Conservation (phyloP, 2,888 invertebrate genomes). For the Eristalinus aeneus region DNA sequence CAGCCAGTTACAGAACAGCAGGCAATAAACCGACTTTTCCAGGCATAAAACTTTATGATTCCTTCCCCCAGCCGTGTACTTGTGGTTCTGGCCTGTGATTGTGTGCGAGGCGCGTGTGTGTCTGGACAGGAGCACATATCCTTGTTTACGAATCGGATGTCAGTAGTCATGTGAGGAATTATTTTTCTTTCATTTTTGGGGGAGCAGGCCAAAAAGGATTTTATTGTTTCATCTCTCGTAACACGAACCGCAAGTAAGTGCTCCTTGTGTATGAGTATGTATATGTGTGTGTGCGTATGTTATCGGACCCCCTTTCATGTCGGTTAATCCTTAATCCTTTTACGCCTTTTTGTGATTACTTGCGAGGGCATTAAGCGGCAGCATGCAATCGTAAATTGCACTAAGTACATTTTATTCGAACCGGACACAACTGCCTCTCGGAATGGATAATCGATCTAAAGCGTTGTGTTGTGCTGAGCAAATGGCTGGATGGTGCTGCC, state of each 20-base stretch:
- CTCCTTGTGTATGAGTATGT: neutral
- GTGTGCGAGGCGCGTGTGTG: constrained; percentile 26
- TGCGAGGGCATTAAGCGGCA: constrained; percentile 55
- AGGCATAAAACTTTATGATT: constrained; percentile 70
- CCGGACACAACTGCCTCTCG: constrained; percentile 48
- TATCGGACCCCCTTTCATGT: constrained; percentile 30
- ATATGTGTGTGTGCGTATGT: neutral
- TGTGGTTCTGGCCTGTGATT: constrained; percentile 6
- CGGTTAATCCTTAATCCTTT: constrained; percentile 68
- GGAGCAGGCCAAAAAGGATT: constrained; percentile 32
- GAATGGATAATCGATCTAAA: constrained; percentile 66
- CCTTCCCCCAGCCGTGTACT: constrained; percentile 35
- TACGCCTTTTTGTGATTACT: constrained; percentile 71
- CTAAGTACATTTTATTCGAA: constrained; percentile 65
- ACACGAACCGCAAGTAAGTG: neutral
- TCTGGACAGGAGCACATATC: constrained; percentile 24
- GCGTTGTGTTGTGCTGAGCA: neutral
- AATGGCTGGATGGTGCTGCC: too few relatives aligned
- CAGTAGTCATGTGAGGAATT: constrained; percentile 57
- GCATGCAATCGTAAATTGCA: constrained; percentile 68
- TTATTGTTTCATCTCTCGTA: constrained; percentile 52
- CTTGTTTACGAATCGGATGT: constrained; percentile 31
- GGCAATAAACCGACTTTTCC: constrained; percentile 65
- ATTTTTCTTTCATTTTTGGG: constrained; percentile 10
- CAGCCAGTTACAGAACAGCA: constrained; percentile 31